Conservation (phyloP, 2,797 vertebrate species). For the Acipenser transmontanus region DNA sequence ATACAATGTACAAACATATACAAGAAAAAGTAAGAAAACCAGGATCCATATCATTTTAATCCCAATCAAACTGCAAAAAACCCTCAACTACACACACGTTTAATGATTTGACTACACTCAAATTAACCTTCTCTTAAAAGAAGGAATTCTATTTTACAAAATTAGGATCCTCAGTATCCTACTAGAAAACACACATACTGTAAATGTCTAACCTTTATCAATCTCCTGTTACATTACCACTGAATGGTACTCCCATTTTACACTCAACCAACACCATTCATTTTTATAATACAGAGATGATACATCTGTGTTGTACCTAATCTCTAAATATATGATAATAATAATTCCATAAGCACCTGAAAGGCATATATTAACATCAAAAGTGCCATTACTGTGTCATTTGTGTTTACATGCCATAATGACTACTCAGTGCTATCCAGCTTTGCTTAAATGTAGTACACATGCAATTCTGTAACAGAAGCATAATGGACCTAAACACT, state of each 20-base stretch:
- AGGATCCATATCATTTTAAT: constrained; percentile 29
- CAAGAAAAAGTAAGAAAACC: constrained; percentile 40
- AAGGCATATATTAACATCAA: constrained; percentile 63
- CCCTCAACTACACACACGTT: constrained; percentile 54
- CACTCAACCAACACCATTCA: constrained; percentile 46
- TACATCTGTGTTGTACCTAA: constrained; percentile 44
- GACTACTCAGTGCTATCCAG: constrained; percentile 76
- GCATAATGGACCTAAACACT: constrained; percentile 34
- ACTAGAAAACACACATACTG: constrained; percentile 39
- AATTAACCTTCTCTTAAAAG: constrained; percentile 55
- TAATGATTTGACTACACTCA: constrained; percentile 44
- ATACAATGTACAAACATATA: constrained; percentile 68
- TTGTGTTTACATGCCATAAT: constrained; percentile 53
- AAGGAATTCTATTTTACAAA: constrained; percentile 52
- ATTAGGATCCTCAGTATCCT: constrained; percentile 48
- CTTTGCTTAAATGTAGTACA: constrained; percentile 57
- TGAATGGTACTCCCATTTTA: constrained; percentile 17
- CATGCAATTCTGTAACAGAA: constrained; percentile 59
- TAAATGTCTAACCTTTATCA: constrained; percentile 43
- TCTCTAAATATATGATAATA: constrained; percentile 40
- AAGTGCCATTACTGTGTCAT: constrained; percentile 71
- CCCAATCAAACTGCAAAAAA: constrained; percentile 53
- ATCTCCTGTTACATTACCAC: constrained; percentile 22
- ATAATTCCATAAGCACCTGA: constrained; percentile 63
- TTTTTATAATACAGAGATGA: constrained; percentile 33